Percentiles rank a stretch among this genome's conserved stretches.
These are phyloP conservation scores for Molossus molossus DNA, from an alignment of 2,797 vertebrate species.

Conservation along the genomic window DNA sequence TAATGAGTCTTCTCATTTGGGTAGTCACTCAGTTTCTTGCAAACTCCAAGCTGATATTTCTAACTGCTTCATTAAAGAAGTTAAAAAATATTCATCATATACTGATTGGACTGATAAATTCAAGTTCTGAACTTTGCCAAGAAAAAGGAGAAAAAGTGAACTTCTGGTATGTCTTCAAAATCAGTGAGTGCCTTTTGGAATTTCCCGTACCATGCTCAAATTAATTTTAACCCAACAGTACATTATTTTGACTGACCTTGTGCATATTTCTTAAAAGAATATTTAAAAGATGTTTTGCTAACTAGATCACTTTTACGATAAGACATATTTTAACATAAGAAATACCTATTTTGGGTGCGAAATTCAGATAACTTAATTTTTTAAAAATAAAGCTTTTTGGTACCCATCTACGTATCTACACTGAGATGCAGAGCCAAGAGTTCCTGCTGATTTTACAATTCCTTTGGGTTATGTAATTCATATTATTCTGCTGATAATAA, in stretches of 20 bases:
- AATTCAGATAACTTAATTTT: constrained; percentile 51
- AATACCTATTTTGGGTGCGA: constrained; percentile 69
- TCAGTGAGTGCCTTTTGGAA: constrained; percentile 81
- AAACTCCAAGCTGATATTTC: constrained; percentile 72
- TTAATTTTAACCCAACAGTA: constrained; percentile 84
- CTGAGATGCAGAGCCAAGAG: constrained; percentile 62
- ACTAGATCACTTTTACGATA: constrained; percentile 71
- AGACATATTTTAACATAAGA: constrained; percentile 71
- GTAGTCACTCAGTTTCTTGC: constrained; percentile 57
- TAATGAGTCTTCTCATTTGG: constrained; percentile 50
- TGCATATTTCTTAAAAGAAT: constrained; percentile 78
- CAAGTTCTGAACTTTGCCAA: constrained; percentile 81
- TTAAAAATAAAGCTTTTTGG: background rate
- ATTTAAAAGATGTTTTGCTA: constrained; percentile 75
- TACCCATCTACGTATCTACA: constrained; percentile 43
- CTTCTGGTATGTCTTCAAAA: constrained; percentile 85
- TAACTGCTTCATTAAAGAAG: constrained; percentile 75
- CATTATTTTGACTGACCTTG: constrained; percentile 81
- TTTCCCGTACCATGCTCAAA: constrained; percentile 85
- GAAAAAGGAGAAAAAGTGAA: constrained; percentile 77
- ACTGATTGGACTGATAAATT: constrained; percentile 80
- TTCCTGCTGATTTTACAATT: constrained; percentile 78
- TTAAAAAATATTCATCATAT: constrained; percentile 78
- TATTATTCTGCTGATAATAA: constrained; percentile 86
- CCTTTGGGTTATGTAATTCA: constrained; percentile 71